Percentiles rank a stretch among this genome's conserved stretches.
phyloP scores from a whole-genome alignment of 2,797 vertebrate species.

The Pempheris klunzingeri region DNA sequence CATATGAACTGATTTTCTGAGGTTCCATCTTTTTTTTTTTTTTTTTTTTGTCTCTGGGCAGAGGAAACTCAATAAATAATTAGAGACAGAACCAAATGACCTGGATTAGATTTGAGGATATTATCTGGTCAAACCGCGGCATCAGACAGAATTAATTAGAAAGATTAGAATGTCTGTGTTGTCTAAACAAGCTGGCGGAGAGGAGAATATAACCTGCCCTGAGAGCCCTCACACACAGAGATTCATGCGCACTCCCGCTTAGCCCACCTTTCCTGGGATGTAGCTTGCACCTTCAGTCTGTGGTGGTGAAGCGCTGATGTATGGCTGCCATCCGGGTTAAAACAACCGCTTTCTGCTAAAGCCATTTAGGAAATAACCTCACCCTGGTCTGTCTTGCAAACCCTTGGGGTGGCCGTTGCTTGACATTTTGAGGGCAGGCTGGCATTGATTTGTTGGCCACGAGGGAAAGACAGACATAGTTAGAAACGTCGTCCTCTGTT shows the following conservation, averaged over 20 bases:
- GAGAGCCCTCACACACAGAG: constrained; percentile 13
- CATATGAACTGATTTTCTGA: constrained; percentile 65
- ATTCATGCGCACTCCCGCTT: constrained; percentile 2
- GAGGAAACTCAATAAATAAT: constrained; percentile 79
- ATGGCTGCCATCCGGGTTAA: constrained; percentile 43
- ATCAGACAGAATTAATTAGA: constrained; percentile 77
- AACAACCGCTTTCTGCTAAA: constrained; percentile 62
- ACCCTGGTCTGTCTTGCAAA: constrained; percentile 60
- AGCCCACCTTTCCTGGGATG: constrained; percentile 56
- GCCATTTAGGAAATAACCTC: constrained; percentile 72
- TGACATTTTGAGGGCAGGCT: constrained; percentile 79
- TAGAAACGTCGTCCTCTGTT: constrained; percentile 71
- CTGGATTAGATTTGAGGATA: constrained; percentile 77
- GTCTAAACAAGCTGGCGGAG: constrained; percentile 58
- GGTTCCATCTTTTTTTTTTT: constrained; percentile 43
- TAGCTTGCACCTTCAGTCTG: constrained; percentile 50
- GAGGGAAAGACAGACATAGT: constrained; percentile 62
- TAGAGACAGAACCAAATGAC: constrained; percentile 73
- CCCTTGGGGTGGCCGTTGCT: constrained; percentile 58
- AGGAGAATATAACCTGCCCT: constrained; percentile 34
- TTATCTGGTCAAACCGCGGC: constrained; percentile 65
- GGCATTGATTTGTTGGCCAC: constrained; percentile 75
- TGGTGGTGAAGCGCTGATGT: constrained; percentile 47
- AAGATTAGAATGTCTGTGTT: constrained; percentile 75
- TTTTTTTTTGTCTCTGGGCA: too few relatives aligned